Evolutionary conservation across 53 echinoderm and acorn worm species (phyloP).

Genomic region (Stichopus horrens): DNA sequence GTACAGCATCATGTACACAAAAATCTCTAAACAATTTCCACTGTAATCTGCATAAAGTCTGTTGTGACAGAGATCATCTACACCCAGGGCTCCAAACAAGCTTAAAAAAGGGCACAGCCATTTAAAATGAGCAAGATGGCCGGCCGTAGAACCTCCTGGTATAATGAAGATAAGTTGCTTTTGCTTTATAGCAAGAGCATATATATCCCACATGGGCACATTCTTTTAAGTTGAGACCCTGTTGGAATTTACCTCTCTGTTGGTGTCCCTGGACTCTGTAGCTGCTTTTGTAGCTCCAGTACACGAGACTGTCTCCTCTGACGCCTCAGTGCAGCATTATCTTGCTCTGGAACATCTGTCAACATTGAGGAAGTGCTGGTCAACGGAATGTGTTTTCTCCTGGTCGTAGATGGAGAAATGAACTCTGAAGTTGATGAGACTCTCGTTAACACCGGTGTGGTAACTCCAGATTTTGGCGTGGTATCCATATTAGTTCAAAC

Average conservation of each 20-base stretch:
- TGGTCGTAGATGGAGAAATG: slow-evolving; percentile 85
- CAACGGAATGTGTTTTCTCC: slow-evolving; percentile 56
- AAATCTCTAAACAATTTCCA: too few relatives aligned
- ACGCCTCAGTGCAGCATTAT: slow-evolving; percentile 82
- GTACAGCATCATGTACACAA: not conserved
- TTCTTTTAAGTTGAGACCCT: not conserved
- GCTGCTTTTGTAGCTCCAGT: slow-evolving; percentile 84
- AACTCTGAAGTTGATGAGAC: slow-evolving; percentile 57
- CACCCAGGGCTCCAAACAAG: too few relatives aligned
- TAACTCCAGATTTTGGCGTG: slow-evolving; percentile 6
- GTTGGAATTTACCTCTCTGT: not conserved
- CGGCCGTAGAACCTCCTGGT: too few relatives aligned
- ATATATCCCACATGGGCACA: too few relatives aligned
- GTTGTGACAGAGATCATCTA: too few relatives aligned
- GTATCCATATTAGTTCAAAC: not conserved
- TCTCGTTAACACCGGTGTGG: slow-evolving; percentile 54
- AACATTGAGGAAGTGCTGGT: slow-evolving; percentile 67
- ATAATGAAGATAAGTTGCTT: too few relatives aligned
- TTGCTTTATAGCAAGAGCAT: too few relatives aligned
- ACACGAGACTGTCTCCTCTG: slow-evolving; percentile 90
- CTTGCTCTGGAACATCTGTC: slow-evolving; percentile 77
- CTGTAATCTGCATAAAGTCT: too few relatives aligned
- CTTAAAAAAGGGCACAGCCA: too few relatives aligned
- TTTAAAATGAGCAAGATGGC: too few relatives aligned
- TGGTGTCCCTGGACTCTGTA: slow-evolving; percentile 76